Percentiles rank a stretch among this genome's conserved stretches.
Evolutionary conservation across 2,113 vertebrate species (phyloP).

Genomic region (Columbina picui): DNA sequence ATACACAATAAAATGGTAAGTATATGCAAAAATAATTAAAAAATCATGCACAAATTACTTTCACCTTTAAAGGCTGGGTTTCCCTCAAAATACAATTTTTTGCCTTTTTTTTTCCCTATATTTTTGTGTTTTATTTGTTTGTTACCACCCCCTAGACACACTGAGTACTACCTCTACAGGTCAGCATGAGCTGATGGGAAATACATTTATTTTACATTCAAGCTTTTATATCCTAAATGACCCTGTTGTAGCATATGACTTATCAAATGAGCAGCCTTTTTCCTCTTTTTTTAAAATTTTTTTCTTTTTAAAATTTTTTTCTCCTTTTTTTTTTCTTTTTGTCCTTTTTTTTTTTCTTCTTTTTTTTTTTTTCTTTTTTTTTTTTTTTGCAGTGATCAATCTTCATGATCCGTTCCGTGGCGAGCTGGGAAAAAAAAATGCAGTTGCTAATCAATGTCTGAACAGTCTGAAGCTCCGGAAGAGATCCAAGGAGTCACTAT

Average conservation of each 20-base stretch:
- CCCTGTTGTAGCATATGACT: constrained; percentile 81
- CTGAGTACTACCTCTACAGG: constrained; percentile 76
- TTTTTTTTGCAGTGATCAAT: constrained; percentile 74
- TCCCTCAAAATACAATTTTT: constrained; percentile 71
- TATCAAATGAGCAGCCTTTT: constrained; percentile 78
- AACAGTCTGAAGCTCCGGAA: constrained; percentile 78
- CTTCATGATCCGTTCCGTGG: constrained; percentile 84
- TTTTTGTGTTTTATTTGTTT: constrained; percentile 62
- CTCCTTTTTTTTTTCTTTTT: neutral
- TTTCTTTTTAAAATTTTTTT: neutral
- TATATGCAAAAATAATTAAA: constrained; percentile 84
- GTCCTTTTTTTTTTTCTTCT: too few species aligned
- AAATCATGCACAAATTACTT: constrained; percentile 81
- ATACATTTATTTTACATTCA: constrained; percentile 83
- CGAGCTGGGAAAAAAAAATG: constrained; percentile 82
- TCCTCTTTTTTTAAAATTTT: constrained; percentile 28
- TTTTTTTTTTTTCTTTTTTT: neutral
- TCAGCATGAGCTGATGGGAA: constrained; percentile 81
- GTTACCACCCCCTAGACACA: constrained; percentile 74
- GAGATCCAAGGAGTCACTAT: constrained; percentile 74
- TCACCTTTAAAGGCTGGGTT: constrained; percentile 76
- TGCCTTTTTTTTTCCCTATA: constrained; percentile 49
- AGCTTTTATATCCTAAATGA: constrained; percentile 81
- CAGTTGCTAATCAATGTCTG: constrained; percentile 79
- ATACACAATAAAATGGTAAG: constrained; percentile 86